Base-by-base conservation (phyloP, 2,888 invertebrate species). In the Erannis defoliaria region DNA sequence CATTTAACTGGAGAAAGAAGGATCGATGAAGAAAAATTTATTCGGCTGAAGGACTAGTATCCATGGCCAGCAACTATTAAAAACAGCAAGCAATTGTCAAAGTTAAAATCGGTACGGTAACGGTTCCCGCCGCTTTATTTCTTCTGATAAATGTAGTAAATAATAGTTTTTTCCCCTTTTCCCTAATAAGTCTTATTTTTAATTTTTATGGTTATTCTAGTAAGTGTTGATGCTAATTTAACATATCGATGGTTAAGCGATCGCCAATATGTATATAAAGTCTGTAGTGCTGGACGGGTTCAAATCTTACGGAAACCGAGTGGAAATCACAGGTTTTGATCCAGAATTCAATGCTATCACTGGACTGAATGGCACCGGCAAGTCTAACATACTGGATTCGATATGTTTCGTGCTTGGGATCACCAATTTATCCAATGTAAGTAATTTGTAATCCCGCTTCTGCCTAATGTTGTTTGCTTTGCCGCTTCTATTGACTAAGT, bases 371-470 rank as follows among this genome's bases (percentile, higher is more conserved):
- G 99, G 99, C 6, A 98, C 98, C 69, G 99, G 99, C 33, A 99
- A 99, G 90, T 99, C 99, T 0, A 99, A 99, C 81, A 97, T 99
- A 81, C 94, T 99, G 62, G 99, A 99, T 92, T 96, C 98, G 0
- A 99, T 99, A 86, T 99, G 99, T 86, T 99, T 99, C 86, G 97
- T 99, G 6, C 93, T 99, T 23, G 99, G 99, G 55, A 99, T 99
- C 54, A 96, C 97, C 16, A 98, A 99, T 87, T 94, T 99, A 68
- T 94, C 95, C 1, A 97, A 98, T 88, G 98, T 98, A 94, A 94
- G 94, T 68, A n/a, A 40, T 6, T 4, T 1, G 21, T 12, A 5
- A 6, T 42, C 5, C 5, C 6, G 4, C n/a, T 21, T 9, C 0
- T 4, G n/a, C n/a, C 40, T 12, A 10, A 3, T 10, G 8, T 3